phyloP scores from a whole-genome alignment of 2,888 invertebrate genomes.

The Dolomedes plantarius region DNA sequence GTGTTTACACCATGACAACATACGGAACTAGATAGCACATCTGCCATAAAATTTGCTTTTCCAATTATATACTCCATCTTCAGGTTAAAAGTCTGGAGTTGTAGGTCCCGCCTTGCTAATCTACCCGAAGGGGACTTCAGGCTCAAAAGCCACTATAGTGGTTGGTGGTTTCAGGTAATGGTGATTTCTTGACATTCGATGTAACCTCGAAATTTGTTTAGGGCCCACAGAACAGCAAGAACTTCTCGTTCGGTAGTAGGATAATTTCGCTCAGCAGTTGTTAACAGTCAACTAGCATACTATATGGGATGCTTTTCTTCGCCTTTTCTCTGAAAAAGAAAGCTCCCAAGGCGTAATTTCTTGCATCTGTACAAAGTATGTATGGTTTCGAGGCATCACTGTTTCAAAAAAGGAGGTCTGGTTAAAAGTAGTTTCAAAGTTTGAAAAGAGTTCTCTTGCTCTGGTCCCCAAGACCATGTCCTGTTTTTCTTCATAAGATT shows the following conservation, averaged over 20 bases:
- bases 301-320: background rate
- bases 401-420: conserved; percentile 15
- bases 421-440: background rate
- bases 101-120: conserved; percentile 1
- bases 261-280: background rate
- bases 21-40: background rate
- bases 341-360: conserved; percentile 10
- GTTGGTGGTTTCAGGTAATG: background rate
- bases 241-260: background rate
- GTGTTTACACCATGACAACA: background rate
- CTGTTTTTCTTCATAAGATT: too few species aligned
- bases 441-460: conserved; percentile 6
- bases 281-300: background rate
- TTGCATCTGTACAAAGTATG: conserved; percentile 26
- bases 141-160: conserved; percentile 12
- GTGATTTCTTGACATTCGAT: background rate
- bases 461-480: background rate
- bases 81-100: conserved; percentile 22
- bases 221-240: background rate
- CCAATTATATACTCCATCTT: background rate
- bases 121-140: conserved; percentile 8
- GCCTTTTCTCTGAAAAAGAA: background rate
- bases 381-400: conserved; percentile 7
- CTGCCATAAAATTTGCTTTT: conserved; percentile 9
- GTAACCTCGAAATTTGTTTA: conserved; percentile 6